Evolutionary conservation across 2,797 vertebrate species (phyloP).

Genomic region (Peromyscus eremicus): DNA sequence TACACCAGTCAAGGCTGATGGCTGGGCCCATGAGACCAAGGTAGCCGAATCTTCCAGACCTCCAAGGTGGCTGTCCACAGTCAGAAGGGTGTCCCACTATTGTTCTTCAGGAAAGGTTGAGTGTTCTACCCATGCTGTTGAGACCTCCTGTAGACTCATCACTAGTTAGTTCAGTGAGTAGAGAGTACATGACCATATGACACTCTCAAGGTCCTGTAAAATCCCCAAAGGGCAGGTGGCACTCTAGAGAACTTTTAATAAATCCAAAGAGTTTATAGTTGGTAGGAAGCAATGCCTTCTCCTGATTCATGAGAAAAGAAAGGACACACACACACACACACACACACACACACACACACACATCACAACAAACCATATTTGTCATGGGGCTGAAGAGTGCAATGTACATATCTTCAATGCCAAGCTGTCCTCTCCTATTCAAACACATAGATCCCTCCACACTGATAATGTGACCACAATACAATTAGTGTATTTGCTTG

Average conservation of each 20-base stretch:
- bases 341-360: background rate
- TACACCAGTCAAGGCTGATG: background rate
- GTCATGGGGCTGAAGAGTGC: background rate
- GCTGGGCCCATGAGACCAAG: background rate
- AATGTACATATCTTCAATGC: fast-evolving
- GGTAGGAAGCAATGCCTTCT: background rate
- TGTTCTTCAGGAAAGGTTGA: background rate
- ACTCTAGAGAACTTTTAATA: background rate
- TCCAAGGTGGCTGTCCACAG: background rate
- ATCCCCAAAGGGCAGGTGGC: background rate
- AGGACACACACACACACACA: no score
- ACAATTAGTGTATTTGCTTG: background rate
- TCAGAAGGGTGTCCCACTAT: background rate
- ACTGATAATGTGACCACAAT: background rate
- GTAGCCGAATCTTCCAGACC: background rate
- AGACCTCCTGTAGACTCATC: background rate
- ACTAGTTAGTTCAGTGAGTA: background rate
- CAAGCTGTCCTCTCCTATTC: background rate
- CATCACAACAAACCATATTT: background rate
- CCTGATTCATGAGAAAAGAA: background rate
- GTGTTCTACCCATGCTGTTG: background rate
- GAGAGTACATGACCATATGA: background rate
- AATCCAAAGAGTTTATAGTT: background rate
- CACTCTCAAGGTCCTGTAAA: background rate
- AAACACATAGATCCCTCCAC: background rate